Evolutionary conservation across 1,140 invertebrate genomes (phyloP), one percentile per base, ranked within the genome.

Genomic region (Phenacoccus solenopsis): DNA sequence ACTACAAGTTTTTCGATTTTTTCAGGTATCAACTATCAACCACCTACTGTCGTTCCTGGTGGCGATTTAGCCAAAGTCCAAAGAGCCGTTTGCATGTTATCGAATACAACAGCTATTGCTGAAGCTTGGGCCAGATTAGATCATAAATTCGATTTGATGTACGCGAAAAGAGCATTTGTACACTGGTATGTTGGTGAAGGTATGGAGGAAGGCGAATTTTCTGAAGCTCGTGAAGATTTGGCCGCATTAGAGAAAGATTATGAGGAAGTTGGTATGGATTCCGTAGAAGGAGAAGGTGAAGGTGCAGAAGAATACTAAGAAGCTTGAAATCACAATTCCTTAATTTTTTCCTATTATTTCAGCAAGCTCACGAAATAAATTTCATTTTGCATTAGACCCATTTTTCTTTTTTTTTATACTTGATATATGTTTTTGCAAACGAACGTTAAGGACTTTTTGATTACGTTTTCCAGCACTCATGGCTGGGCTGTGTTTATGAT

Each of bases 21-120:
- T 64, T 10, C 16, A 64, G 59, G 86, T 70, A 90, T 90, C 76
- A 91, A 91, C 82, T 90, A 93, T 78, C 90, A 93, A 78, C 90
- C 90, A 49, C 90, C 90, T 0, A 90, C 88, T 25, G 89, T 90
- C 72, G 90, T 85, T 74, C 90, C 83, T 72, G 91, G 81, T 75
- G 90, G 86, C 77, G 90, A 93, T 79, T 79, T 93, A 73, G 90
- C 91, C 28, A 90, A 91, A 78, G 89, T 91, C 5, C 88, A 90
- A 77, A 82, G 90, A 72, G 90, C 90, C 5, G 89, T 93, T 4
- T 93, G 90, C 78, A 90, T 93, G 90, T 79, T 94, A 78, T 89
- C 85, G 56, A 94, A 93, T 76, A 93, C 91, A 0, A 93, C 91
- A 0, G 86, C 87, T 28, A 92, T 92, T 75, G 89, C 88, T 12